A percentile compares a stretch with the other conserved stretches of the same genome.
Evolutionary conservation across 2,797 vertebrate species (phyloP).

Genomic region (Cyclopterus lumpus): DNA sequence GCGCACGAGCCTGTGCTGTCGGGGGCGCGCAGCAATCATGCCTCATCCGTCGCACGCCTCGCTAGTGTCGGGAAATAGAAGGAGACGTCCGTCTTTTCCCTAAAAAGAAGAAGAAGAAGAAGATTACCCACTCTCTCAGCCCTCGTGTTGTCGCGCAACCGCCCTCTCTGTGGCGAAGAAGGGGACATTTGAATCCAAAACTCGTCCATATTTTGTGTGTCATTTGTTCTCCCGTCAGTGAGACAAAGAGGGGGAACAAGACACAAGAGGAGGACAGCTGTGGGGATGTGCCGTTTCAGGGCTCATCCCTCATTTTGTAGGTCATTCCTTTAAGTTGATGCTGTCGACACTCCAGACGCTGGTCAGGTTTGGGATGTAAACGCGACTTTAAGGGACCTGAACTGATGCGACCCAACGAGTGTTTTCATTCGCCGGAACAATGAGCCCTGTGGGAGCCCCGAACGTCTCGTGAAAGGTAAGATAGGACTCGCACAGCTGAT

Average conservation of each 20-base stretch:
- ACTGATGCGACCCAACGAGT: conserved; percentile 33
- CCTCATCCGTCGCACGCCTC: conserved; percentile 62
- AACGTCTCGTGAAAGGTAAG: conserved; percentile 61
- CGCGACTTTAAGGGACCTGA: conserved; percentile 54
- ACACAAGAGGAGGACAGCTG: conserved; percentile 61
- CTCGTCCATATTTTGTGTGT: conserved; percentile 10
- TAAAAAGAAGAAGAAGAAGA: not conserved
- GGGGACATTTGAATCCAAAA: not conserved
- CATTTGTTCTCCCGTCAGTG: conserved; percentile 2
- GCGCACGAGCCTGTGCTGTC: conserved; percentile 61
- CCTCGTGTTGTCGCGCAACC: not conserved
- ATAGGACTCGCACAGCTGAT: conserved; percentile 3
- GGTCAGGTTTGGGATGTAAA: conserved; percentile 66
- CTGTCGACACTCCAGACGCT: conserved; percentile 29
- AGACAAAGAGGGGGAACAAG: conserved; percentile 62
- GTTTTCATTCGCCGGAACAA: conserved; percentile 28
- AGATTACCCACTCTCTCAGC: not conserved
- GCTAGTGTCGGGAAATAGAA: conserved; percentile 39
- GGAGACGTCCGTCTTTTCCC: conserved; percentile 30
- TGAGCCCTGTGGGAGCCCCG: conserved; percentile 30
- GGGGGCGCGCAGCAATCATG: conserved; percentile 75
- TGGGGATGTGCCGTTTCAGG: conserved; percentile 51
- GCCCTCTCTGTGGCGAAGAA: not conserved
- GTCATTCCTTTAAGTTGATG: conserved; percentile 45
- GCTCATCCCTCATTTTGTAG: conserved; percentile 60